These are phyloP conservation scores for Opisthocomus hoazin DNA, from an alignment of 2,113 vertebrate genomes.

Conservation along the genomic window DNA sequence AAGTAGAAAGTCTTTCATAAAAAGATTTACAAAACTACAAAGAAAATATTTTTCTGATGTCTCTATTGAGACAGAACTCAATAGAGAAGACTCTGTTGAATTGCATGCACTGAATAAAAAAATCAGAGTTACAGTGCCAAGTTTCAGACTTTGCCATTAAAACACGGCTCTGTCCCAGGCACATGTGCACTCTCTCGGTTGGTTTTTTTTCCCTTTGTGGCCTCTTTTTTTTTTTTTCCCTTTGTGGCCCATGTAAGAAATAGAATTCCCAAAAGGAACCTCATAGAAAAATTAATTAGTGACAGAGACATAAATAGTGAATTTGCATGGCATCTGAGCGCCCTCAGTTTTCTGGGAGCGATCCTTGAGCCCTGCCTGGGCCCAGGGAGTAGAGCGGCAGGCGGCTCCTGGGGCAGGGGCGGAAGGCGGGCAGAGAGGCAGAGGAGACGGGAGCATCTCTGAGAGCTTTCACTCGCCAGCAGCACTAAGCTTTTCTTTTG, in stretches of 20 bases:
- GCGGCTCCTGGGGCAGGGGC: accelerated
- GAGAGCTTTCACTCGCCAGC: neutral
- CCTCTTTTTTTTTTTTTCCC: neutral
- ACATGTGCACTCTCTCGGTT: neutral
- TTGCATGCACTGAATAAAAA: neutral
- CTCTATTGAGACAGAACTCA: neutral
- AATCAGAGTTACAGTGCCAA: neutral
- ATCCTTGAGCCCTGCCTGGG: neutral
- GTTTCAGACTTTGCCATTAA: neutral
- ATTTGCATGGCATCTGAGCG: neutral
- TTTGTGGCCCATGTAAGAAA: neutral
- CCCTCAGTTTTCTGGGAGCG: accelerated
- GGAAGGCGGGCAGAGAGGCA: neutral
- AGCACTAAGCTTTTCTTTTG: neutral
- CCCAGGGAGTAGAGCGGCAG: neutral
- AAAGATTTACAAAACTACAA: neutral
- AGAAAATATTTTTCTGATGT: neutral
- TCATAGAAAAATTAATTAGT: neutral
- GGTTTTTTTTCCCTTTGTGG: too few relatives aligned
- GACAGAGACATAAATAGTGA: neutral
- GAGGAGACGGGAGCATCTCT: neutral
- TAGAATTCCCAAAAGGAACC: neutral
- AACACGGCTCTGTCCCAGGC: accelerated
- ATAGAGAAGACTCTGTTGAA: neutral
- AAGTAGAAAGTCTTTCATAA: neutral